Base-by-base conservation (phyloP, 2,797 vertebrate genomes). In the Microctenopoma steveboyesi region DNA sequence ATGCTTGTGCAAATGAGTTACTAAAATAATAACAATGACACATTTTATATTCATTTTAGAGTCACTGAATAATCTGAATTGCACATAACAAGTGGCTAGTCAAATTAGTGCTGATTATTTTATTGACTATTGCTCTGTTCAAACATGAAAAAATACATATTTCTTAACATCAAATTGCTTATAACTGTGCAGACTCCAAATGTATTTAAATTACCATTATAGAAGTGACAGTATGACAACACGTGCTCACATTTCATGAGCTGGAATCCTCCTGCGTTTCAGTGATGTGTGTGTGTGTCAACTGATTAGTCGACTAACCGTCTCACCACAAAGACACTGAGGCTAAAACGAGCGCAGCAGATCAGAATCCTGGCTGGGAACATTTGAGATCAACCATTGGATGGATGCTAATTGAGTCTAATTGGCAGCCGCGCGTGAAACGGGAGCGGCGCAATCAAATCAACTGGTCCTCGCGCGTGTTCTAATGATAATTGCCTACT, bases 391-490 rank as follows among this genome's bases (percentile, higher is more conserved):
- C 27, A 47, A 30, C 43, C 42, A 43, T 3, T 56, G 28, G 33
- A 49, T 48, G 25, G 11, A 25, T 62, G 22, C 60, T 28, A 60
- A 55, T 72, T 16, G 7, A 1, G 33, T 35, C 33, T 35, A 35
- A 35, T 35, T 35, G 9, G 33, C 33, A 35, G 33, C 33, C 30
- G 30, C 30, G 30, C 7, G 30, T 33, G 30, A 33, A 33, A 33
- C 30, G 4, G 30, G 5, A 33, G 30, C 30, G 5, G 28, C 28
- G 7, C 4, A 33, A 33, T 6, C 5, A 33, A 57, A 35, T 4
- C 22, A 1, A 30, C 27, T 0, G 68, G 30, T 71, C n/a, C 54
- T 70, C 11, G 51, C 25, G 5, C 56, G 22, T 39, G 46, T 60
- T 33, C 43, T 5, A 0, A 2, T 35, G 42, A 33, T 52, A 46